These are phyloP conservation scores for Muscidifurax raptorellus DNA, from an alignment of 1,140 invertebrate species.

Conservation along the genomic window DNA sequence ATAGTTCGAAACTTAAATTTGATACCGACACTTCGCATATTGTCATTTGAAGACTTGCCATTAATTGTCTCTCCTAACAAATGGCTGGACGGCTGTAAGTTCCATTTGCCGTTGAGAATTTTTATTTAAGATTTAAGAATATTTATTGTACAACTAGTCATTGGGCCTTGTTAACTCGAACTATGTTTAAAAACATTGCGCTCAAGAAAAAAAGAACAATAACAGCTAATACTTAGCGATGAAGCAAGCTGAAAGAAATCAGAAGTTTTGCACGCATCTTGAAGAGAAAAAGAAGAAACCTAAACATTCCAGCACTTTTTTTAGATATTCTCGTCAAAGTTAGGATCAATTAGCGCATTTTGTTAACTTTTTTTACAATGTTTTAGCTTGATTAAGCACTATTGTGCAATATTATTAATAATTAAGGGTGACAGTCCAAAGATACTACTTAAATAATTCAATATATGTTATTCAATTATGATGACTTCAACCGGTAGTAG, in stretches of 20 bases:
- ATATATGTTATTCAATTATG: neutral
- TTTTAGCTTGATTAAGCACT: conserved; percentile 28
- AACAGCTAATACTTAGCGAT: conserved; percentile 10
- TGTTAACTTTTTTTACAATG: conserved; percentile 27
- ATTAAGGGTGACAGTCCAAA: conserved; percentile 11
- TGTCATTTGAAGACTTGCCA: conserved; percentile 62
- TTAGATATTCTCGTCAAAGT: neutral
- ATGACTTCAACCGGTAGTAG: neutral
- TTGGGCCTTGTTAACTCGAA: conserved; percentile 4
- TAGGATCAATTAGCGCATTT: conserved; percentile 5
- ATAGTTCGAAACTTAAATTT: conserved; percentile 69
- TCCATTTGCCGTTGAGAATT: neutral
- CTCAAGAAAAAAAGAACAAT: neutral
- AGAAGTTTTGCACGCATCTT: conserved; percentile 27
- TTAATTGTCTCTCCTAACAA: conserved; percentile 14
- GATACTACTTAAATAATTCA: neutral
- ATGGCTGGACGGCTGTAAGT: neutral
- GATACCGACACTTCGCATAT: conserved; percentile 65
- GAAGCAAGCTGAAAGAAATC: neutral
- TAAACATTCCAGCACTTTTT: conserved; percentile 13
- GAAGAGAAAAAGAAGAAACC: neutral
- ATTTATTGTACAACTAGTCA: conserved; percentile 50
- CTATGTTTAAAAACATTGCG: neutral
- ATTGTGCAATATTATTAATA: conserved; percentile 40
- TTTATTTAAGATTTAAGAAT: conserved; percentile 25